Percentiles rank a stretch among this genome's conserved stretches.
Evolutionary conservation across 1,140 invertebrate species (phyloP).

Genomic region (Steinernema khuongi): DNA sequence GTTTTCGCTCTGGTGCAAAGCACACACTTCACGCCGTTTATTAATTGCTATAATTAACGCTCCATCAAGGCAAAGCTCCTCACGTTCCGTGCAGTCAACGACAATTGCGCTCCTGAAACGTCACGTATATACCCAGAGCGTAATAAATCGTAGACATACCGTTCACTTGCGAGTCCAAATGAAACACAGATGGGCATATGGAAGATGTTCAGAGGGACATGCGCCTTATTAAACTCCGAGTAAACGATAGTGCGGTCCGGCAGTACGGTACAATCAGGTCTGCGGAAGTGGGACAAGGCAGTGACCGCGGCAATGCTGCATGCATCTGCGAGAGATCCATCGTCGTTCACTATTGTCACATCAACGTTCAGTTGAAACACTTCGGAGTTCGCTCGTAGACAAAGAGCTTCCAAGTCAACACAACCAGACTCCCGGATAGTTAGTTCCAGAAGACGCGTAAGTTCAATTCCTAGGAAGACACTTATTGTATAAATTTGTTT

Average conservation of each 20-base stretch:
- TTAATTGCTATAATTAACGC: neutral
- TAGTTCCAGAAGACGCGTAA: neutral
- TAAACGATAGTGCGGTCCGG: neutral
- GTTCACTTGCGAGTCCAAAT: neutral
- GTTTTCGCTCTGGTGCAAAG: neutral
- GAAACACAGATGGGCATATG: neutral
- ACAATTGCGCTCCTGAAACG: neutral
- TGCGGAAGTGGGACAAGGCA: neutral
- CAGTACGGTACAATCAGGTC: neutral
- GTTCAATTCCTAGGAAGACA: neutral
- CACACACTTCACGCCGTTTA: neutral
- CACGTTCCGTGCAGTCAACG: neutral
- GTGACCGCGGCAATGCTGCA: neutral
- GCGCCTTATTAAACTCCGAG: neutral
- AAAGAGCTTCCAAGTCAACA: neutral
- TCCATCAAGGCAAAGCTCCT: neutral
- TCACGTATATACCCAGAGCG: neutral
- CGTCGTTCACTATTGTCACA: neutral
- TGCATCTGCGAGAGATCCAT: neutral
- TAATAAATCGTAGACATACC: neutral
- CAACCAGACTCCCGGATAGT: neutral
- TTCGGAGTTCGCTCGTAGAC: neutral
- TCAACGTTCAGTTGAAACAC: neutral
- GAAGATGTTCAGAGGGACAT: neutral
- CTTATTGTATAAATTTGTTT: neutral